Percentiles rank a stretch among this genome's conserved stretches.
phyloP scores from a whole-genome alignment of 2,888 invertebrate genomes.

The Odontocerum albicorne region DNA sequence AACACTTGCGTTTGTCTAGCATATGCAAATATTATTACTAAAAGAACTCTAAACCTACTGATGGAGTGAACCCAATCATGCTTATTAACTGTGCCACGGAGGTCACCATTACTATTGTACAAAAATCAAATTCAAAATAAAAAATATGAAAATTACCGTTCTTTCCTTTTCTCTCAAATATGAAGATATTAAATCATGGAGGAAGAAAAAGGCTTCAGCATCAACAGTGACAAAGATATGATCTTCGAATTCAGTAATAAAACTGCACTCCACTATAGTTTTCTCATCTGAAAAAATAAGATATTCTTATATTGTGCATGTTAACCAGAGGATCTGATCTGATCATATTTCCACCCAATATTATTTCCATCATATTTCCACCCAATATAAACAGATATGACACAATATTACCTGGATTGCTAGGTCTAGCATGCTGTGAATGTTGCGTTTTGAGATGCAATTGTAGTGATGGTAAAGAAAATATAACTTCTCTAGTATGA shows the following conservation, averaged over 20 bases:
- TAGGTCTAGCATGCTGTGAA: slow-evolving; percentile 74
- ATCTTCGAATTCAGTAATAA: slow-evolving; percentile 98
- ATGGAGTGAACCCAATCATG: too few species aligned
- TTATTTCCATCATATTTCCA: not conserved
- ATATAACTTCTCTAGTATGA: slow-evolving; percentile 93
- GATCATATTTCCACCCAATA: not conserved
- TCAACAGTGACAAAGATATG: slow-evolving; percentile 98
- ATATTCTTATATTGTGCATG: slow-evolving; percentile 23
- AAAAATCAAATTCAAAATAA: too few species aligned
- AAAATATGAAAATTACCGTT: slow-evolving; percentile 60
- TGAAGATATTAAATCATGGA: slow-evolving; percentile 95
- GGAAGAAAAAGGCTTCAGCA: slow-evolving; percentile 96
- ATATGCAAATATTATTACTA: too few species aligned
- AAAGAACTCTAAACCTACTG: too few species aligned
- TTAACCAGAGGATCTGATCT: not conserved
- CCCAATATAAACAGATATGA: not conserved
- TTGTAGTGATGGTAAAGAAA: slow-evolving; percentile 91
- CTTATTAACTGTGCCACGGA: too few species aligned
- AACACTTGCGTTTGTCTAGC: too few species aligned
- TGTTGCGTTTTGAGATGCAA: slow-evolving; percentile 93
- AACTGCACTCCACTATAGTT: slow-evolving; percentile 92
- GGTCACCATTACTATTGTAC: too few species aligned
- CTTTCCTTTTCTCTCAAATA: slow-evolving; percentile 93
- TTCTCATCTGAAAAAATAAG: slow-evolving; percentile 66
- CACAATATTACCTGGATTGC: slow-evolving; percentile 54